Evolutionary conservation across 2,888 invertebrate species (phyloP).

Genomic region (Aleiodes leptofemur): DNA sequence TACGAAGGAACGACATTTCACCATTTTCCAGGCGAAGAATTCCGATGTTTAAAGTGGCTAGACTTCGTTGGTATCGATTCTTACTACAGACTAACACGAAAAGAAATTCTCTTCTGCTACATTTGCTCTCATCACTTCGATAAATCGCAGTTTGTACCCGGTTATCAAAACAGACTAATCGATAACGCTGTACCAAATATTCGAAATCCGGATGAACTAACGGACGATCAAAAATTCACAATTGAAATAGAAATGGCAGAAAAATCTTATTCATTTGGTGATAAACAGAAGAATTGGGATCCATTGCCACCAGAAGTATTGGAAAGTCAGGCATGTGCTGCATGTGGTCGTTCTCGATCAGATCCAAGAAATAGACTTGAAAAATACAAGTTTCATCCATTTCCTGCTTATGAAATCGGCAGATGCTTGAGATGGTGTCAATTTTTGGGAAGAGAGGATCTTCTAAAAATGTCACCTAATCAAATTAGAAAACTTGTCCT

Average conservation of each 20-base stretch:
- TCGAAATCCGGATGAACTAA: conserved; percentile 60
- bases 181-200: conserved; percentile 71
- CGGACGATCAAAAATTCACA: conserved; percentile 55
- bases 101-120: conserved; percentile 73
- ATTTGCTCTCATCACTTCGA: conserved; percentile 73
- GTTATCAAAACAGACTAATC: conserved; percentile 64
- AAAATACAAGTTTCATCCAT: conserved; percentile 72
- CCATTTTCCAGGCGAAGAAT: conserved; percentile 74
- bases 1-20: conserved; percentile 72
- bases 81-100: conserved; percentile 71
- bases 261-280: conserved; percentile 42
- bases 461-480: conserved; percentile 73
- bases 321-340: conserved; percentile 72
- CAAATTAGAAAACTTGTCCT: conserved; percentile 72
- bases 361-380: conserved; percentile 70
- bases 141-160: conserved; percentile 66
- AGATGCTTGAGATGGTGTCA: conserved; percentile 73
- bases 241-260: conserved; percentile 55
- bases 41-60: conserved; percentile 72
- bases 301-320: conserved; percentile 65
- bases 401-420: conserved; percentile 73
- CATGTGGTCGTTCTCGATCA: conserved; percentile 69
- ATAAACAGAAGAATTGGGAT: conserved; percentile 62
- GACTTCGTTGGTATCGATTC: conserved; percentile 73
- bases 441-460: conserved; percentile 71